Conservation (phyloP, 2,113 vertebrate species). For the Propithecus coquereli region DNA sequence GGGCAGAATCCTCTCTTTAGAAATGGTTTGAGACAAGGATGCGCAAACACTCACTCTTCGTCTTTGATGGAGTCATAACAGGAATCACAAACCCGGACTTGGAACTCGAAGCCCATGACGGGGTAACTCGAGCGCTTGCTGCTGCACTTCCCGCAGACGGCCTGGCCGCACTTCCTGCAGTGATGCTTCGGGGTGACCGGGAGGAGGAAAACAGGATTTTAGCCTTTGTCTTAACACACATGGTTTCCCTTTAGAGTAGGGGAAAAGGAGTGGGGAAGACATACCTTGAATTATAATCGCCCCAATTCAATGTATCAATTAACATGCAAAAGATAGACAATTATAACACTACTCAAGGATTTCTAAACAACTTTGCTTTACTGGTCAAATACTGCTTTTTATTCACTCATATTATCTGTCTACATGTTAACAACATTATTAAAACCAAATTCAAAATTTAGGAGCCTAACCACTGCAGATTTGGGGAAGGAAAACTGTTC, state of each 20-base stretch:
- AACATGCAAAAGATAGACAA: background rate
- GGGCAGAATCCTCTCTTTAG: background rate
- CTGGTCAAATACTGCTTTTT: background rate
- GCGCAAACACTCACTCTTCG: constrained; percentile 91
- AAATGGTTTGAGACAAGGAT: background rate
- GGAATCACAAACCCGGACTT: constrained; percentile 94
- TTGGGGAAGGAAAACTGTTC: background rate
- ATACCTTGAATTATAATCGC: background rate
- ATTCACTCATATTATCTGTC: background rate
- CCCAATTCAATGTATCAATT: background rate
- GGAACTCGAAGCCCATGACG: constrained; percentile 98
- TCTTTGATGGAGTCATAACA: constrained; percentile 96
- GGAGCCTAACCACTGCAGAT: background rate
- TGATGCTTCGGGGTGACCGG: constrained; percentile 85
- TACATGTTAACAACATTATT: background rate
- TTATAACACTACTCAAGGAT: background rate
- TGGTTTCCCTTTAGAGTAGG: background rate
- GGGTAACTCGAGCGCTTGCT: constrained; percentile 94
- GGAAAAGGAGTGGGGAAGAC: background rate
- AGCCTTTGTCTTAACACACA: background rate
- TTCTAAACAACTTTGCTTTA: background rate
- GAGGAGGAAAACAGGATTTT: background rate
- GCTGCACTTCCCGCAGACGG: constrained; percentile 96
- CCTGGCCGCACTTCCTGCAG: constrained; percentile 97
- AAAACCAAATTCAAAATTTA: background rate